Evolutionary conservation across 2,888 invertebrate species (phyloP).

Genomic region (Aphidoletes aphidimyza): DNA sequence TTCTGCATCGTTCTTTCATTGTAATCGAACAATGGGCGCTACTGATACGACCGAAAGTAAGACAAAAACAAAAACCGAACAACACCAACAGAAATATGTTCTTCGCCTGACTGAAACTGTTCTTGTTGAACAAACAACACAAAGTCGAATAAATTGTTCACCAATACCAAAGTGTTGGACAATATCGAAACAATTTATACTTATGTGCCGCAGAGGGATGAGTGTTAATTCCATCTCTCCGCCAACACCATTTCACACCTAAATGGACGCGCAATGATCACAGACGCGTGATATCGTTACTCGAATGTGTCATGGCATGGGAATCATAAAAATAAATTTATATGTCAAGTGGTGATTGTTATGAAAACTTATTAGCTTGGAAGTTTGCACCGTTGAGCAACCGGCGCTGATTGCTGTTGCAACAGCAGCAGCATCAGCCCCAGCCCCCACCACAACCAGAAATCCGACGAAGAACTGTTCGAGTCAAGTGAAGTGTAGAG

Average conservation of each 20-base stretch:
- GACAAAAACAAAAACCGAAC: too few species aligned
- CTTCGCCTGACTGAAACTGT: too few species aligned
- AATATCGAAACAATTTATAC: too few species aligned
- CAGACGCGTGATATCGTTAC: not conserved
- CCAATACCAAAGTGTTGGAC: too few species aligned
- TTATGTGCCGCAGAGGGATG: too few species aligned
- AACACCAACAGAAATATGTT: not conserved
- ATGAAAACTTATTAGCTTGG: slow-evolving; percentile 6
- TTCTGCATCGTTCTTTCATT: not conserved
- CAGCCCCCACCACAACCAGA: too few species aligned
- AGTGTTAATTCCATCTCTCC: too few species aligned
- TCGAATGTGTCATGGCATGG: slow-evolving; percentile 2
- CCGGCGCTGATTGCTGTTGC: not conserved
- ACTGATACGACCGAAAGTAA: not conserved
- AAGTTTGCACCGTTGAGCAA: not conserved
- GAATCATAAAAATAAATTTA: not conserved
- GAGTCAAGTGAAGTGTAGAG: not conserved
- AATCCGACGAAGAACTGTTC: slow-evolving; percentile 1
- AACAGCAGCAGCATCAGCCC: too few species aligned
- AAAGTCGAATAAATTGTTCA: too few species aligned
- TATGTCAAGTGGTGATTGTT: slow-evolving; percentile 14
- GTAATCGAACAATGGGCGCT: not conserved
- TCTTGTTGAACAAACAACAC: too few species aligned
- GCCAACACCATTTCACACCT: not conserved
- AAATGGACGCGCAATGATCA: not conserved